Percentiles rank a stretch among this genome's conserved stretches.
These are phyloP conservation scores for Poeciliopsis infans DNA, from an alignment of 2,797 vertebrate species.

Conservation along the genomic window DNA sequence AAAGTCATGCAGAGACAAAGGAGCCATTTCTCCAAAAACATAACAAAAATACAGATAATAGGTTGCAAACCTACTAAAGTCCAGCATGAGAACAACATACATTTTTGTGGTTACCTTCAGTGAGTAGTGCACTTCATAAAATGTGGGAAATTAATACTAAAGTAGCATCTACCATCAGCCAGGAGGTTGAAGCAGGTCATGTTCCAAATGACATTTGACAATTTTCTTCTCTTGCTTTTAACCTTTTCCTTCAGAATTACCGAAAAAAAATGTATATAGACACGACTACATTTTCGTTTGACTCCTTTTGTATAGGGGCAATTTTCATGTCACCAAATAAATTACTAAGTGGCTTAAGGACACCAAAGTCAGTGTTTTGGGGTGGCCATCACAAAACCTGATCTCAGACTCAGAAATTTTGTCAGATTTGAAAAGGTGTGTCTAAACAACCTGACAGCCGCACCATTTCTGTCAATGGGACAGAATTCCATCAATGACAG, in stretches of 20 bases:
- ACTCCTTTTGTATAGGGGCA: neutral
- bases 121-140: neutral
- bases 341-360: neutral
- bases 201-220: neutral
- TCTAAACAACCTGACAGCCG: neutral
- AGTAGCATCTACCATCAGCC: too few relatives aligned
- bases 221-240: too few relatives aligned
- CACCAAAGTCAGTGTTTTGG: neutral
- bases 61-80: neutral
- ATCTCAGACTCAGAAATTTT: neutral
- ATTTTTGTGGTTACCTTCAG: neutral
- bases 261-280: too few relatives aligned
- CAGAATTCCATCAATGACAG: neutral
- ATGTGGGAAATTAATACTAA: too few relatives aligned
- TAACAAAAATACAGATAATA: neutral
- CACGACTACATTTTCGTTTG: neutral
- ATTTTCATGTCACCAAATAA: neutral
- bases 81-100: neutral
- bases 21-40: neutral
- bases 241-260: too few relatives aligned
- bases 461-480: neutral
- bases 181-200: neutral
- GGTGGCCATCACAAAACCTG: neutral
- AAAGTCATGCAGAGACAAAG: neutral
- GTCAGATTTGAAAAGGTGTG: neutral